A percentile compares a stretch with the other conserved stretches of the same genome.
Conservation (phyloP, 2,113 vertebrate genomes). For the Gymnogyps californianus region DNA sequence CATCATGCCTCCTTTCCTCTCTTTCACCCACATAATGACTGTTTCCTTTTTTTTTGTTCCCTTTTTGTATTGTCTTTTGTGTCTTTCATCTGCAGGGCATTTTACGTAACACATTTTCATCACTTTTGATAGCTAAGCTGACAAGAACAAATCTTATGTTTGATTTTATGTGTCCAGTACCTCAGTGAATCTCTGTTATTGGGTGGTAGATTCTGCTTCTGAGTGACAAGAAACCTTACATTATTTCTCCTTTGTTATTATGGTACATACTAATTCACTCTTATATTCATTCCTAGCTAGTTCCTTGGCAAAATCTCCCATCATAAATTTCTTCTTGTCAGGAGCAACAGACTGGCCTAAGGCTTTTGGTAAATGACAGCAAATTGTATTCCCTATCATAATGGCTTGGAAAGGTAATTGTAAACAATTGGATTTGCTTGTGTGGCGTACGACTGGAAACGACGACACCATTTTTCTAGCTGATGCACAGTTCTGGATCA, state of each 20-base stretch:
- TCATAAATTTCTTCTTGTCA: not conserved
- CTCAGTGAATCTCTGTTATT: not conserved
- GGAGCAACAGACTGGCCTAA: not conserved
- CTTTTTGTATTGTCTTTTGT: not conserved
- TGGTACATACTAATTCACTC: not conserved
- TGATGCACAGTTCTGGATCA: not conserved
- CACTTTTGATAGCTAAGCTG: not conserved
- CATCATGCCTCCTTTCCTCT: not conserved
- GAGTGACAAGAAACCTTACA: not conserved
- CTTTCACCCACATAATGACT: not conserved
- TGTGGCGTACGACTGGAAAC: not conserved
- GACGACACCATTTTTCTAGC: not conserved
- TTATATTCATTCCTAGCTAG: not conserved
- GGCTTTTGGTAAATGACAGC: not conserved
- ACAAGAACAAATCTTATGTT: not conserved
- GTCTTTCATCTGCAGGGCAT: not conserved
- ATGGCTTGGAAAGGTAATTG: not conserved
- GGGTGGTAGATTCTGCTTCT: not conserved
- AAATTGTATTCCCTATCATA: not conserved
- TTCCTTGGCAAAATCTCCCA: not conserved
- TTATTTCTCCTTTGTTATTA: not conserved
- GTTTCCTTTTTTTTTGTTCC: not conserved
- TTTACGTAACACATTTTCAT: not conserved
- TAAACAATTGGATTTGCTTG: not conserved
- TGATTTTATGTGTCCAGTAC: not conserved